Base-by-base conservation (phyloP, 2,113 vertebrate species). In the Platichthys flesus region DNA sequence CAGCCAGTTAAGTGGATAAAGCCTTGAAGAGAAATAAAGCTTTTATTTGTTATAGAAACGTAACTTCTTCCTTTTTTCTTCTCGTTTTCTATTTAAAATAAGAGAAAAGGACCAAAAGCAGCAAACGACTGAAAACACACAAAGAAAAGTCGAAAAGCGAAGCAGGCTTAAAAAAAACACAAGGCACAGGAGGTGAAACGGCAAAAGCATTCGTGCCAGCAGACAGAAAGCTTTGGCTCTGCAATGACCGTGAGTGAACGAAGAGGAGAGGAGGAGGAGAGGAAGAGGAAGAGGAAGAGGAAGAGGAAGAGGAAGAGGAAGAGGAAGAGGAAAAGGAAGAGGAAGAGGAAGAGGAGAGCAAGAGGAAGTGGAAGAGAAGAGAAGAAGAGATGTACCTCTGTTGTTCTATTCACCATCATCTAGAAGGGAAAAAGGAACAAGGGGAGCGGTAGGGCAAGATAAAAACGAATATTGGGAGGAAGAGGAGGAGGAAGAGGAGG, bases 391-490 rank as follows among this genome's bases (percentile, higher is more conserved):
- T 96, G 95, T 99, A 99, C 98, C 98, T 99, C 98, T 87, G 98
- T 99, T 93, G 98, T 97, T 95, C 97, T 98, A 98, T 99, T 99
- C 97, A 98, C 97, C 98, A 99, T 96, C 98, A 99, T 98, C 98
- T 99, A 96, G 91, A 92, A 95, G 94, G 96, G 94, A 78, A 94
- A 63, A 55, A 24, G 80, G 40, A 13, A 75, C 15, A 52, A 3
- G 47, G 60, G 72, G 60, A 60, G 67, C 2, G 89, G 94, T 90
- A 93, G 92, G 95, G 94, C 63, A 60, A 76, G 52, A 85, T 24
- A 24, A 77, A 81, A 56, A 73, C 60, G 21, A 96, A 88, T 77
- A 95, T 93, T 95, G 94, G 93, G 65, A 70, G 77, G 78, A 94
- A 94, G 94, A 96, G 91, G 78, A 94, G 94, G 94, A 96, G 47